Base-by-base conservation (phyloP, 2,113 vertebrate genomes). In the Daphoenositta chrysoptera region DNA sequence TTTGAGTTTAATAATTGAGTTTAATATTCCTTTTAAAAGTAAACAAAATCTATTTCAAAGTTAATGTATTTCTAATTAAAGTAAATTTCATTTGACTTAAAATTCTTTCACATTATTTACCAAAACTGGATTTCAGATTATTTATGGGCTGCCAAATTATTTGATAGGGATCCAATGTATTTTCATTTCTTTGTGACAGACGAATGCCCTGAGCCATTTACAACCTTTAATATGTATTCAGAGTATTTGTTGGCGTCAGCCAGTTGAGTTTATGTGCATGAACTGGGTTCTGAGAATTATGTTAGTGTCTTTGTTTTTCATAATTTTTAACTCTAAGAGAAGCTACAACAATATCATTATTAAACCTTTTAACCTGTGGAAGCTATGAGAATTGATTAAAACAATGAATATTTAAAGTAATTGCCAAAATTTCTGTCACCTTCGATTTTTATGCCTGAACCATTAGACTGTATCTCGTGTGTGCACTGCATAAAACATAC, bases 181-280 rank as follows among this genome's bases (percentile, higher is more conserved):
- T 92, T 85, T 91, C 26, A 58, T 94, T 89, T 84, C 33, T 85
- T 90, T 94, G 57, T 89, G 85, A 76, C 70, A 95, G 57, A 87
- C 2, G 11, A 89, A 69, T 83, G 72, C 89, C 78, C 54, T 58
- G n/a, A 87, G 72, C 73, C 44, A 88, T 85, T 91, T 92, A 23
- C 56, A 95, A 61, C 84, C 69, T 95, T 91, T 88, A 56, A 73
- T 94, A 85, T 76, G 22, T 23, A 78, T 92, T 92, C 54, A 84
- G 30, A 79, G 31, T 64, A 47, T 93, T 83, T 88, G 24, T 54
- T 93, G 79, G 48, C n/a, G 7, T 87, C 71, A 84, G 24, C 79
- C 80, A 89, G 51, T 65, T 81, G 75, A 78, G 76, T 81, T 93
- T 81, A 51, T 48, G 47, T 89, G 48, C 79, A 57, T 56, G 37